phyloP scores from a whole-genome alignment of 2,888 invertebrate genomes.

The Drosophila nigritarsus region DNA sequence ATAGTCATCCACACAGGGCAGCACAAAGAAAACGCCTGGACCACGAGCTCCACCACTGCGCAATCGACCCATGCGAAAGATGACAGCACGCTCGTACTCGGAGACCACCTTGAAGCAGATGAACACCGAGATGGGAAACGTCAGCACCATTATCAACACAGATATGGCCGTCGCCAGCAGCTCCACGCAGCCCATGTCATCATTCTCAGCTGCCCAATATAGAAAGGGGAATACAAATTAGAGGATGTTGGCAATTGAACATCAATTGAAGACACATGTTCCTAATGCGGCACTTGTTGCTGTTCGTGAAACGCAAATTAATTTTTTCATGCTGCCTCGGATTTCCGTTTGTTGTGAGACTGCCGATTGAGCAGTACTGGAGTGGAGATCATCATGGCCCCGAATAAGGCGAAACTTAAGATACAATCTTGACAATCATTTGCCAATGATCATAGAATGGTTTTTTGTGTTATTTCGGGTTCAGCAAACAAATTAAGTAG shows the following conservation, averaged over 20 bases:
- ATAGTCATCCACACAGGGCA: slow-evolving; percentile 97
- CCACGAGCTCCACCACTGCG: slow-evolving; percentile 86
- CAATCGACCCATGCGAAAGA: slow-evolving; percentile 94
- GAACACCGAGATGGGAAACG: slow-evolving; percentile 93
- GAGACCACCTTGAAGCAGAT: slow-evolving; percentile 95
- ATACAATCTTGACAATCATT: slow-evolving; percentile 5
- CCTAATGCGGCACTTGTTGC: slow-evolving; percentile 45
- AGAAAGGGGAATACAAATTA: neutral
- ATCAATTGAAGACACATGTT: slow-evolving; percentile 44
- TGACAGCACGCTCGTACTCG: slow-evolving; percentile 95
- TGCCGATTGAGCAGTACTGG: slow-evolving; percentile 13
- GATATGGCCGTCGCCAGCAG: slow-evolving; percentile 90
- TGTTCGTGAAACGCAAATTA: slow-evolving; percentile 15
- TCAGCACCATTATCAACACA: slow-evolving; percentile 90
- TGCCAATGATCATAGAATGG: neutral
- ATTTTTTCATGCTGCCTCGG: slow-evolving; percentile 23
- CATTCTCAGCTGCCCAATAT: slow-evolving; percentile 86
- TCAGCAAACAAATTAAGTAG: neutral
- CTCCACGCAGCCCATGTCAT: slow-evolving; percentile 90
- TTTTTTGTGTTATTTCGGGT: neutral
- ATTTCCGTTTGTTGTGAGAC: slow-evolving; percentile 27
- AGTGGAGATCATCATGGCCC: slow-evolving; percentile 11
- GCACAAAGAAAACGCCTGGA: slow-evolving; percentile 95
- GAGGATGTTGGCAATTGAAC: slow-evolving; percentile 40
- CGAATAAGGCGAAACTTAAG: slow-evolving; percentile 14